Conservation (phyloP, 2,888 invertebrate genomes). For the Alviniconcha strummeri region DNA sequence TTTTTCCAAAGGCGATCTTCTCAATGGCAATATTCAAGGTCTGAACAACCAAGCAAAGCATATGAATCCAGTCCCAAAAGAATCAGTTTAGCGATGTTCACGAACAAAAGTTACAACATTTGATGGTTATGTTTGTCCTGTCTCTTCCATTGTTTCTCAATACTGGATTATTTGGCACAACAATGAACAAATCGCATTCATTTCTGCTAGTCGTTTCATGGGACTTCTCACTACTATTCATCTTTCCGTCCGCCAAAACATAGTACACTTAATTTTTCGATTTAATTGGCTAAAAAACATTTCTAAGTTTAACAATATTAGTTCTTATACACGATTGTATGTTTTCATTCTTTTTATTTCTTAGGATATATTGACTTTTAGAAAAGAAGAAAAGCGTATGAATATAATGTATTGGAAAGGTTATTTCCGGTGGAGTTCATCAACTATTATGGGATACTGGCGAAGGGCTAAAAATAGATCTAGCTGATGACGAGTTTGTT, state of each 20-base stretch:
- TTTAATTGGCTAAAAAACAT: neutral
- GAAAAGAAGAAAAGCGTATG: constrained; percentile 29
- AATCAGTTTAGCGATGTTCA: constrained; percentile 3
- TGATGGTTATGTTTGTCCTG: constrained; percentile 22
- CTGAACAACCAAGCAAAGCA: neutral
- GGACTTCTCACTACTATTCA: constrained; percentile 28
- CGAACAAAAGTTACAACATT: constrained; percentile 1
- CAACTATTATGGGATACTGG: constrained; percentile 37
- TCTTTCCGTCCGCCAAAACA: constrained; percentile 20
- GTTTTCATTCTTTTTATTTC: neutral
- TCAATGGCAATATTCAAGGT: constrained; percentile 17
- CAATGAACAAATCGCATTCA: constrained; percentile 30
- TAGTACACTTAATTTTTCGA: neutral
- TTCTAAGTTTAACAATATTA: neutral
- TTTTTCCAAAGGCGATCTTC: constrained; percentile 22
- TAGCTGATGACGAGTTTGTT: neutral
- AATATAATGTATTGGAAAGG: constrained; percentile 32
- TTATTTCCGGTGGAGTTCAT: constrained; percentile 36
- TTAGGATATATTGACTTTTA: neutral
- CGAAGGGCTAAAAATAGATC: constrained; percentile 26
- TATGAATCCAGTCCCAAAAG: neutral
- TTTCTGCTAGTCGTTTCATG: constrained; percentile 43
- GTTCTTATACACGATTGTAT: neutral
- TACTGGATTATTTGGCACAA: constrained; percentile 24
- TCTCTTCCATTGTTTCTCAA: constrained; percentile 27